These are phyloP conservation scores for Spondyliosoma cantharus DNA, from an alignment of 2,797 vertebrate species.

Conservation along the genomic window DNA sequence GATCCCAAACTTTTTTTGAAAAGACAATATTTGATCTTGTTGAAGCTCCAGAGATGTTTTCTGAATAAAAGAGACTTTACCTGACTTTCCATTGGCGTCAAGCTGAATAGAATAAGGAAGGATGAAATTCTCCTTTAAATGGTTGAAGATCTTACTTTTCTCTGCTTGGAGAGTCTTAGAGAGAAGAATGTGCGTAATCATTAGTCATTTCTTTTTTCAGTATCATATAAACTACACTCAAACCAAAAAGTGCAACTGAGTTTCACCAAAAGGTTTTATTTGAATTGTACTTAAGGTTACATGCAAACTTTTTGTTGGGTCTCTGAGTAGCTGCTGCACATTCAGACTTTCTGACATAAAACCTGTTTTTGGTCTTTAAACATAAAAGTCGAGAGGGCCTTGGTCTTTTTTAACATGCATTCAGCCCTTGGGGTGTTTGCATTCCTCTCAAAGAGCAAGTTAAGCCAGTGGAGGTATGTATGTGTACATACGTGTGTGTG, in stretches of 20 bases:
- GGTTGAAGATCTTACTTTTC: neutral
- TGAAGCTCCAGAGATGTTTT: no score
- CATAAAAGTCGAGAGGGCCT: neutral
- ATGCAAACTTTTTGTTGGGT: neutral
- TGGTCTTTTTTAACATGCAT: neutral
- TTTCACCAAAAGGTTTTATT: neutral
- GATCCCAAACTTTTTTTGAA: no score
- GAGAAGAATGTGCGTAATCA: no score
- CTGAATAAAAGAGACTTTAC: no score
- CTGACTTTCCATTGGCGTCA: no score
- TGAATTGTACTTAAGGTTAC: neutral
- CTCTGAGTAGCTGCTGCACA: neutral
- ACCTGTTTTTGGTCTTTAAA: slow-evolving; percentile 23
- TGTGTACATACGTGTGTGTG: neutral
- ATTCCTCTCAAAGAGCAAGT: slow-evolving; percentile 35
- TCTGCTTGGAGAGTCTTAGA: neutral
- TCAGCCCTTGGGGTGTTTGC: slow-evolving; percentile 27
- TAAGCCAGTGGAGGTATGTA: neutral
- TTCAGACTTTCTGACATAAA: neutral
- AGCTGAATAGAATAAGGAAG: no score
- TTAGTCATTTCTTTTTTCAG: neutral
- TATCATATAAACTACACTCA: no score
- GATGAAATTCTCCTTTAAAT: no score
- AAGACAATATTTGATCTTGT: no score
- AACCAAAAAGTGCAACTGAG: no score